These are phyloP conservation scores for Lycaena phlaeas DNA, from an alignment of 2,888 invertebrate species.

Conservation along the genomic window DNA sequence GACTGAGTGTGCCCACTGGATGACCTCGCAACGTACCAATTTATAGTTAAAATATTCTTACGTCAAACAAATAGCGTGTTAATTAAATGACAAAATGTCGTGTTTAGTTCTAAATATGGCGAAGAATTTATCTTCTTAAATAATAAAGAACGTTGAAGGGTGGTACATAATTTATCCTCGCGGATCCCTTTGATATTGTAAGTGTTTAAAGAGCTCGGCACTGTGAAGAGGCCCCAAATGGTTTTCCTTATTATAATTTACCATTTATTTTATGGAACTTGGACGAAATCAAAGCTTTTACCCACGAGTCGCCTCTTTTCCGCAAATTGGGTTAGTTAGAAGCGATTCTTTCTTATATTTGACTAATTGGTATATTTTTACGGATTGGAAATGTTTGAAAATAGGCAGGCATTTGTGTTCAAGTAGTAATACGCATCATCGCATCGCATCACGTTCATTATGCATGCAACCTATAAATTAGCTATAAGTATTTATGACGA, in stretches of 20 bases:
- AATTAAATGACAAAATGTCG: background rate
- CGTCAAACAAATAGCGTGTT: too few species aligned
- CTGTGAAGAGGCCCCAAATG: slow-evolving; percentile 6
- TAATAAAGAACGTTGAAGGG: slow-evolving; percentile 1
- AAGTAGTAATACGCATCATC: too few species aligned
- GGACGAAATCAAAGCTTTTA: slow-evolving; percentile 10
- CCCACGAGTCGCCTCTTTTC: slow-evolving; percentile 2
- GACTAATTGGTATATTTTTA: background rate
- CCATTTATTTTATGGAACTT: slow-evolving; percentile 8
- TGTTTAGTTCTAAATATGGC: background rate
- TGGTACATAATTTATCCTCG: slow-evolving; percentile 1
- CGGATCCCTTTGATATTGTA: slow-evolving; percentile 6
- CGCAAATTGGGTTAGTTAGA: slow-evolving; percentile 5
- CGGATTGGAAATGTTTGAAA: too few species aligned
- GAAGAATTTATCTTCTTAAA: background rate
- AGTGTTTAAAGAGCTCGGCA: slow-evolving; percentile 5
- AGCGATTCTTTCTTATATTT: background rate
- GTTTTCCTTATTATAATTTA: slow-evolving; percentile 9
- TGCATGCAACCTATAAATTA: too few species aligned
- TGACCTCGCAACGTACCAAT: too few species aligned
- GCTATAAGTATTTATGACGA: too few species aligned
- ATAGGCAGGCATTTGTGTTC: too few species aligned
- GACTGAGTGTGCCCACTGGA: too few species aligned
- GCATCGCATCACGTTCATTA: too few species aligned
- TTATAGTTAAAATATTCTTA: too few species aligned